Percentiles rank a stretch among this genome's conserved stretches.
Evolutionary conservation across 2,797 vertebrate species (phyloP).

Genomic region (Mormyrus proboscirostris): DNA sequence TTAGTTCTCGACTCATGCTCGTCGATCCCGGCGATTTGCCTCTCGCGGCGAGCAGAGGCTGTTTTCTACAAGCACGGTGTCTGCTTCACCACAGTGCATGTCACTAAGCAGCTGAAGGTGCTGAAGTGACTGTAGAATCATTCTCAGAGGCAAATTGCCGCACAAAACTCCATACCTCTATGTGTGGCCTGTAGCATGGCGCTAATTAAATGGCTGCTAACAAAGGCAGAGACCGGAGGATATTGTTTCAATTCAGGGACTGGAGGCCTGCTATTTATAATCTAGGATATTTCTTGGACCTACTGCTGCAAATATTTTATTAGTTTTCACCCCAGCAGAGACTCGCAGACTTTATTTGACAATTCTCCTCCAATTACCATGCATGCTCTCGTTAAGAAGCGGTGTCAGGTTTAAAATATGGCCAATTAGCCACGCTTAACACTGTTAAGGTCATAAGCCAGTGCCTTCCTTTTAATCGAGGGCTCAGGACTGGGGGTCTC

Average conservation of each 20-base stretch:
- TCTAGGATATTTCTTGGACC: neutral
- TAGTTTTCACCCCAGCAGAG: neutral
- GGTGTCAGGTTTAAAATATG: neutral
- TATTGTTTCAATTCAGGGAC: neutral
- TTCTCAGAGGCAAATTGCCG: neutral
- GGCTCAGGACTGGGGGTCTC: neutral
- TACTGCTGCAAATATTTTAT: neutral
- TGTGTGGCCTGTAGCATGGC: neutral
- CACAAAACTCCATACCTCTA: neutral
- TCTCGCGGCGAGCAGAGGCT: neutral
- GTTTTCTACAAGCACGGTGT: neutral
- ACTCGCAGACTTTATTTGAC: neutral
- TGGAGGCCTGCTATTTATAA: neutral
- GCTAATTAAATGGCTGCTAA: neutral
- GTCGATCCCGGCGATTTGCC: neutral
- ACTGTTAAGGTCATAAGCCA: neutral
- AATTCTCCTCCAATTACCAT: constrained; percentile 8
- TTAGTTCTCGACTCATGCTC: neutral
- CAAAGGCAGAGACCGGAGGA: neutral
- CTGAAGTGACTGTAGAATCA: neutral
- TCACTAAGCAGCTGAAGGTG: neutral
- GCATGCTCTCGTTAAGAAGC: neutral
- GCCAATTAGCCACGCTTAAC: constrained; percentile 6
- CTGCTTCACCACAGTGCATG: neutral
- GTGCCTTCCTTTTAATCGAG: neutral